Conservation (phyloP, 2,888 invertebrate species). For the Neoascia interrupta region DNA sequence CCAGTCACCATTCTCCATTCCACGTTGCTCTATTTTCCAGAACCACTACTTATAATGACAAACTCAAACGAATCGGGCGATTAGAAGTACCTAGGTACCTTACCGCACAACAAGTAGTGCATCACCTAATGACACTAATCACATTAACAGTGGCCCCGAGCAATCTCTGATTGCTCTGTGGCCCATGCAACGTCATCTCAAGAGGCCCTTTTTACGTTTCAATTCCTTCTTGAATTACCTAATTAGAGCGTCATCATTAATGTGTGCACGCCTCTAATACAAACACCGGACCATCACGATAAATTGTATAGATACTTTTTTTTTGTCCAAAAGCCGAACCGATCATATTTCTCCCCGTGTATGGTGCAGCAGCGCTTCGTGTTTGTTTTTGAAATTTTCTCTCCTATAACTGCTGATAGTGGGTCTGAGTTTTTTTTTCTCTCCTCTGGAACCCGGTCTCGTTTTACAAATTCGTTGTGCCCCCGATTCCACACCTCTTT, state of each 20-base stretch:
- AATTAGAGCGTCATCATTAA: conserved; percentile 52
- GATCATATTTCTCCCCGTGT: conserved; percentile 57
- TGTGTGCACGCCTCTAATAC: conserved; percentile 17
- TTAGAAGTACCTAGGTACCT: too few species aligned
- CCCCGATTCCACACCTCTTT: conserved; percentile 48
- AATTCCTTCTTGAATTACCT: conserved; percentile 37
- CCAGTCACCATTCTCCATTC: too few species aligned
- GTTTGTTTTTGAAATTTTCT: conserved; percentile 59
- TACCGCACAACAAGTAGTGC: too few species aligned
- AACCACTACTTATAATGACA: too few species aligned
- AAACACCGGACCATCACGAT: conserved; percentile 31
- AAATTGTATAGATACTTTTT: too few species aligned
- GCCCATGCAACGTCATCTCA: not conserved
- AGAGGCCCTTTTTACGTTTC: not conserved
- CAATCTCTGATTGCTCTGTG: too few species aligned
- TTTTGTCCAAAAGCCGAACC: not conserved
- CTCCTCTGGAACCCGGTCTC: too few species aligned
- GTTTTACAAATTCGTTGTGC: conserved; percentile 17
- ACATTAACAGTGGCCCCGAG: too few species aligned
- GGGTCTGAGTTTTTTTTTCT: conserved; percentile 9
- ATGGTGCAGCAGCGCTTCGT: not conserved
- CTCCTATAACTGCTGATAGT: too few species aligned
- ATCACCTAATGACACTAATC: too few species aligned
- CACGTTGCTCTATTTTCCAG: too few species aligned
- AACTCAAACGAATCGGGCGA: too few species aligned